phyloP scores from a whole-genome alignment of 2,113 vertebrate genomes.

The Phasianus colchicus region DNA sequence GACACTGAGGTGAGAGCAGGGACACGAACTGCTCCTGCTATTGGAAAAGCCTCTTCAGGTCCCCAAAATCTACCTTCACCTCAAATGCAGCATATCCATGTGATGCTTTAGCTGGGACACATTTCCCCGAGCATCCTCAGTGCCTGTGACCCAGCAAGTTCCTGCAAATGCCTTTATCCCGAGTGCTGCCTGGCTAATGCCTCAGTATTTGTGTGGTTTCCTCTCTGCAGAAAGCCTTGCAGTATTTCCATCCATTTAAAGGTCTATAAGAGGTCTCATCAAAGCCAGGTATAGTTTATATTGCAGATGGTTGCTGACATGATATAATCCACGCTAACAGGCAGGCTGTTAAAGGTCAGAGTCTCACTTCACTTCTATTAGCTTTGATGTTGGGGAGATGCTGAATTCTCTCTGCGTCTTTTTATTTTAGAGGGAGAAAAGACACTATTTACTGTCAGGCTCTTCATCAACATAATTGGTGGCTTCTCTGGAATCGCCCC shows the following conservation, averaged over 20 bases:
- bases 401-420: conserved; percentile 49
- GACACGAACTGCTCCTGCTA: not conserved
- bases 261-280: conserved; percentile 66
- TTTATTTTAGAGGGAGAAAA: conserved; percentile 53
- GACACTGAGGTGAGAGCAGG: accelerated
- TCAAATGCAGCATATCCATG: not conserved
- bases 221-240: not conserved
- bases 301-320: conserved; percentile 70
- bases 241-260: conserved; percentile 54
- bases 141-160: not conserved
- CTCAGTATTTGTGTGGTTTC: conserved; percentile 38
- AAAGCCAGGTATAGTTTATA: conserved; percentile 75
- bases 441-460: conserved; percentile 65
- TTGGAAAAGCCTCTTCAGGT: not conserved
- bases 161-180: not conserved
- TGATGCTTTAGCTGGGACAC: not conserved
- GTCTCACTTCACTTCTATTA: conserved; percentile 70
- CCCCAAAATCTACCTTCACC: not conserved
- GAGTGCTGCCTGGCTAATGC: not conserved
- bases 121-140: not conserved
- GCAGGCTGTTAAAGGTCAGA: conserved; percentile 71
- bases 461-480: conserved; percentile 72
- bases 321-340: conserved; percentile 70
- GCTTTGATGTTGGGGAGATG: conserved; percentile 71
- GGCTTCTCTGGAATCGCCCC: conserved; percentile 22